These are phyloP conservation scores for Brachyhypopomus occidentalis DNA, from an alignment of 2,113 vertebrate genomes.

Conservation along the genomic window DNA sequence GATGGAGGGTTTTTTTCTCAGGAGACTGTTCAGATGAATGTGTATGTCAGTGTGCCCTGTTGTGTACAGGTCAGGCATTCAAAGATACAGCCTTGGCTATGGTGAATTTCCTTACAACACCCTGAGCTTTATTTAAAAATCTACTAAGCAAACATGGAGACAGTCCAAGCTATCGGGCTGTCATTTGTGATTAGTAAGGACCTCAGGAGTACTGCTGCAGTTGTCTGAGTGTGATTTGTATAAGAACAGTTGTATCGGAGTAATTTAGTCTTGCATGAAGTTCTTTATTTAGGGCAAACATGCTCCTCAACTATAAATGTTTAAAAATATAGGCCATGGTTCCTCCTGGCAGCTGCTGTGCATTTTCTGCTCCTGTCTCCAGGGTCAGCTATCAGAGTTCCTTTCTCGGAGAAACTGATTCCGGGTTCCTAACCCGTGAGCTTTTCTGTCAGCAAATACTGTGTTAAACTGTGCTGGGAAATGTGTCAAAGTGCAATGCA, in stretches of 20 bases:
- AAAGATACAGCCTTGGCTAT: constrained; percentile 38
- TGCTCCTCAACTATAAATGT: constrained; percentile 50
- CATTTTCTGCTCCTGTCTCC: constrained; percentile 50
- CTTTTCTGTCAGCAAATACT: constrained; percentile 66
- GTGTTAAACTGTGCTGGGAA: constrained; percentile 85
- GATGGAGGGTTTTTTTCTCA: constrained; percentile 13
- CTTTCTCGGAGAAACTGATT: constrained; percentile 53
- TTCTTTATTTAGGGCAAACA: constrained; percentile 45
- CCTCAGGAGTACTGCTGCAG: not conserved
- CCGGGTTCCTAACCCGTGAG: constrained; percentile 57
- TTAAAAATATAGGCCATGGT: constrained; percentile 54
- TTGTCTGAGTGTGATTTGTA: constrained; percentile 13
- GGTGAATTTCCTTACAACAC: constrained; percentile 44
- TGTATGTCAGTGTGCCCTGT: constrained; percentile 21
- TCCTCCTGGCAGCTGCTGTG: constrained; percentile 45
- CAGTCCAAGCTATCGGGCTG: not conserved
- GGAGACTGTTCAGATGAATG: constrained; percentile 18
- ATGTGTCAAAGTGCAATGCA: constrained; percentile 87
- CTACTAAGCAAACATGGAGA: constrained; percentile 33
- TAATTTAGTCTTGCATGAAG: constrained; percentile 43
- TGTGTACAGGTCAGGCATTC: constrained; percentile 35
- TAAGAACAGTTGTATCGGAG: not conserved
- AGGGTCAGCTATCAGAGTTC: constrained; percentile 46
- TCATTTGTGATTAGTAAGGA: constrained; percentile 7
- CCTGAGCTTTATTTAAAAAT: constrained; percentile 44